phyloP scores from a whole-genome alignment of 2,888 invertebrate species.

The Mantis religiosa region DNA sequence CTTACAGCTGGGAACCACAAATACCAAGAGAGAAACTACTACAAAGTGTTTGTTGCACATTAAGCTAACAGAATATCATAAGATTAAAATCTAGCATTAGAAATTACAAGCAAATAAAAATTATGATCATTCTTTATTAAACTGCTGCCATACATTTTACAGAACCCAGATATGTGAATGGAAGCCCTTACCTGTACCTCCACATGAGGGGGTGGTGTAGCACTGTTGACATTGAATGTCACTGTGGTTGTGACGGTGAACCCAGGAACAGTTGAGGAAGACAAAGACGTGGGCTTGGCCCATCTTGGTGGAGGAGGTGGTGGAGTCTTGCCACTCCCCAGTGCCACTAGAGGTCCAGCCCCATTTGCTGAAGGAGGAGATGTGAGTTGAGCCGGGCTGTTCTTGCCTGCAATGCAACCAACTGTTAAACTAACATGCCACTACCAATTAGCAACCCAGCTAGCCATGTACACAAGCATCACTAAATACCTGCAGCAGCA shows the following conservation, averaged over 20 bases:
- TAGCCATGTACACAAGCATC: background rate
- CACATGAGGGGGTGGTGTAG: constrained; percentile 37
- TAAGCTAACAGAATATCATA: too few species aligned
- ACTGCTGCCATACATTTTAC: too few species aligned
- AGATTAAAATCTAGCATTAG: too few species aligned
- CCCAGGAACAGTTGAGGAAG: constrained; percentile 40
- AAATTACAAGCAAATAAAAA: too few species aligned
- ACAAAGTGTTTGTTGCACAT: too few species aligned
- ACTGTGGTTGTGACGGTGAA: constrained; percentile 80
- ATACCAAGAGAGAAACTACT: too few species aligned
- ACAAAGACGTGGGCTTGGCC: constrained; percentile 61
- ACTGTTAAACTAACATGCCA: background rate
- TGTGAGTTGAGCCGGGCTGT: constrained; percentile 35
- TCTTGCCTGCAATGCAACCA: constrained; percentile 5
- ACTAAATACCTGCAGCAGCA: background rate
- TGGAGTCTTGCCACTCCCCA: constrained; percentile 51
- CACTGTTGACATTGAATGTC: constrained; percentile 70
- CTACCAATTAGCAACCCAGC: too few species aligned
- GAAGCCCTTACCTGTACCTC: constrained; percentile 31
- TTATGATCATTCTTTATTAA: too few species aligned
- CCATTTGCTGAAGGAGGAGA: constrained; percentile 30
- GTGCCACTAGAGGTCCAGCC: constrained; percentile 21
- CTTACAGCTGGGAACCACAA: too few species aligned
- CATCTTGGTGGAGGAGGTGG: constrained; percentile 82
- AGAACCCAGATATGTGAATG: too few species aligned